phyloP scores from a whole-genome alignment of 2,113 vertebrate genomes.

The Coracopsis vasa region DNA sequence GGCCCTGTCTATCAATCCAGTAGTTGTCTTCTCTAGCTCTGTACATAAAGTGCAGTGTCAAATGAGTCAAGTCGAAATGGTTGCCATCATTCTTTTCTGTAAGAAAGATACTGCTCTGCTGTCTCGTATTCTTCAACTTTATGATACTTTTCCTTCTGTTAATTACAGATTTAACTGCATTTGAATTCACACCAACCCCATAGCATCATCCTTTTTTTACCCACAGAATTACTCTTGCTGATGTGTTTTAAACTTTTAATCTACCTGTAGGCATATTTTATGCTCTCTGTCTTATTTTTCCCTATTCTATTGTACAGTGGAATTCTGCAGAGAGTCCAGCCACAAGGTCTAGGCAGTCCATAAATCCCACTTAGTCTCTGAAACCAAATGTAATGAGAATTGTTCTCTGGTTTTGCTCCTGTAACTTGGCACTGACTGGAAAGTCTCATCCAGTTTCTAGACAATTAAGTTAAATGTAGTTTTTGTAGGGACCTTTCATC shows the following conservation, averaged over 20 bases:
- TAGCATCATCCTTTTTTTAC: neutral
- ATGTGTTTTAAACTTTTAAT: neutral
- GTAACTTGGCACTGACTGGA: neutral
- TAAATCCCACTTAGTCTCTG: neutral
- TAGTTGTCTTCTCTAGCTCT: neutral
- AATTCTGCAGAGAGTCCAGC: neutral
- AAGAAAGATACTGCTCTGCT: neutral
- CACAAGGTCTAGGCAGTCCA: neutral
- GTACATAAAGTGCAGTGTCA: neutral
- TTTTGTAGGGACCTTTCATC: neutral
- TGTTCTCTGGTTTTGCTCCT: neutral
- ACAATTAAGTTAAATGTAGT: neutral
- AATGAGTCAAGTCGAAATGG: neutral
- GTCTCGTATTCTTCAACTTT: neutral
- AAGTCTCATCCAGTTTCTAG: neutral
- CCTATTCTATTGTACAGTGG: neutral
- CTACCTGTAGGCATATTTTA: neutral
- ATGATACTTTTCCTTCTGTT: neutral
- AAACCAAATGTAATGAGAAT: neutral
- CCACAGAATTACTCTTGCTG: neutral
- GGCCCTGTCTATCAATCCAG: neutral
- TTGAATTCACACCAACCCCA: neutral
- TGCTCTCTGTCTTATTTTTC: neutral
- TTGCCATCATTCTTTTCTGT: neutral
- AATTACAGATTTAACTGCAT: neutral